These are phyloP conservation scores for Ophion ventricosus DNA, from an alignment of 2,888 invertebrate genomes.

Conservation along the genomic window DNA sequence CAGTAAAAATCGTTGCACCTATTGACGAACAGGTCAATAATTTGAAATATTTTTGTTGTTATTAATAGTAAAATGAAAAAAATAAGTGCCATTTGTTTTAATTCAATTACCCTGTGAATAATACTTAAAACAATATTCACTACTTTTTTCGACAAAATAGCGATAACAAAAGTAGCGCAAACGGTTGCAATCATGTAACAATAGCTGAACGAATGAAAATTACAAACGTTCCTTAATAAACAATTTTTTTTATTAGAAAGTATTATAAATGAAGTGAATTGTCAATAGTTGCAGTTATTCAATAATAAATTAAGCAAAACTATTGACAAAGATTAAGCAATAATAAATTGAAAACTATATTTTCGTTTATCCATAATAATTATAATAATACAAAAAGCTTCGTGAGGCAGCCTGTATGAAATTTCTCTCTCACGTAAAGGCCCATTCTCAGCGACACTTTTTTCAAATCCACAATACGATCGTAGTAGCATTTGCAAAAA, in stretches of 20 bases:
- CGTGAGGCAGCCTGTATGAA: background rate
- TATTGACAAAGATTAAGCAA: background rate
- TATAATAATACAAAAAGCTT: background rate
- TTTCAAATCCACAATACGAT: background rate
- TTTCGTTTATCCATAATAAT: background rate
- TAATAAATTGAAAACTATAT: background rate
- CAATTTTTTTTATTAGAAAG: background rate
- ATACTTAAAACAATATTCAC: too few relatives aligned
- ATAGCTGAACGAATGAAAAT: too few relatives aligned
- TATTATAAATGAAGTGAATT: background rate
- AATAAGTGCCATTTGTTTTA: too few relatives aligned
- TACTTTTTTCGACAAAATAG: too few relatives aligned
- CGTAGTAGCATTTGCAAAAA: background rate
- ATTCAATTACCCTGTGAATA: too few relatives aligned
- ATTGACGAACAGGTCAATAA: background rate
- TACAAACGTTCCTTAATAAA: background rate
- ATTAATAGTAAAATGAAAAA: too few relatives aligned
- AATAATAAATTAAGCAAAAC: background rate
- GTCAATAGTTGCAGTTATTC: background rate
- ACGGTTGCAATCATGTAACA: too few relatives aligned
- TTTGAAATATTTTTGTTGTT: too few relatives aligned
- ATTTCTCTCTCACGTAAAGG: background rate
- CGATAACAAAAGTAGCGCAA: too few relatives aligned
- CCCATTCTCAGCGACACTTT: background rate
- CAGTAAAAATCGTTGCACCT: background rate